Conservation (phyloP, 2,888 invertebrate genomes). For the Neoaliturus tenellus region DNA sequence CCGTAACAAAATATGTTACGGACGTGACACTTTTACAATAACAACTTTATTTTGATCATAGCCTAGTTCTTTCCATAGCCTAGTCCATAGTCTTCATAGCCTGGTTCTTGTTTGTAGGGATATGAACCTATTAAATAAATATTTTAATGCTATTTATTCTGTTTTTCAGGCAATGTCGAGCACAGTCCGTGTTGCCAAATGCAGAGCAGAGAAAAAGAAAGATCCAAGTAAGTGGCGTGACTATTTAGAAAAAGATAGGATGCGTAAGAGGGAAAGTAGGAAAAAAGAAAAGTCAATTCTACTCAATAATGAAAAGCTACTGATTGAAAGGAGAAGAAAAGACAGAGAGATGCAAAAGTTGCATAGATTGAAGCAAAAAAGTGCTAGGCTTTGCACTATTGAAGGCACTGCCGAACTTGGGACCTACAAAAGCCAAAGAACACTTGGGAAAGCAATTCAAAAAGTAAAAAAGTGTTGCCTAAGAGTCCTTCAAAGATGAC, state of each 20-base stretch:
- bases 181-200: no score
- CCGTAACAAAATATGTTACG: no score
- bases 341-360: background rate
- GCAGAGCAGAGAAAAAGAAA: background rate
- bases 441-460: background rate
- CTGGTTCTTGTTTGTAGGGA: no score
- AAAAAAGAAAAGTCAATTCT: background rate
- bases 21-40: no score
- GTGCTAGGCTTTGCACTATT: background rate
- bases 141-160: no score
- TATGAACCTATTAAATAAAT: no score
- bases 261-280: background rate
- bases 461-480: conserved; percentile 5
- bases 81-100: no score
- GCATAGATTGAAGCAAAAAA: background rate
- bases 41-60: no score
- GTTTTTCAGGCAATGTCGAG: no score
- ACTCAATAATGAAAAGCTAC: background rate
- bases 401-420: background rate
- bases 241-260: background rate
- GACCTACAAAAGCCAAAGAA: background rate
- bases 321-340: background rate
- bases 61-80: no score
- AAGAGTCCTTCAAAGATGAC: conserved; percentile 8
- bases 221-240: background rate